Evolutionary conservation across 2,888 invertebrate species (phyloP).

Genomic region (Argynnis bischoffii): DNA sequence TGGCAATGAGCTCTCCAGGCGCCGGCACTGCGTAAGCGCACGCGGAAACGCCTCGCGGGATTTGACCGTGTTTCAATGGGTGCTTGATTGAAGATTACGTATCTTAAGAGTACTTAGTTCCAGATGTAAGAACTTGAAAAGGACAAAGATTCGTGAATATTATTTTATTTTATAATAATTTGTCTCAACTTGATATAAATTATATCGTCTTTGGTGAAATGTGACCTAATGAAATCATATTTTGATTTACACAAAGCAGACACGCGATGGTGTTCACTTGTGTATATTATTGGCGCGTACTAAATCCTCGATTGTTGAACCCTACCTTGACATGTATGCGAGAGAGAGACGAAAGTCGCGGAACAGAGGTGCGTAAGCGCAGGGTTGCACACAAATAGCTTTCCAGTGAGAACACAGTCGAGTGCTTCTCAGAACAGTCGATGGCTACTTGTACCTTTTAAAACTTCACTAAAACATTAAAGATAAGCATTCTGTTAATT

Average conservation of each 20-base stretch:
- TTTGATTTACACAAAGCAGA: slow-evolving; percentile 68
- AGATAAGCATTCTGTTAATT: slow-evolving; percentile 51
- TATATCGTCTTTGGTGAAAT: slow-evolving; percentile 38
- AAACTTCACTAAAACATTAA: slow-evolving; percentile 40
- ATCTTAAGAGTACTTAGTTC: slow-evolving; percentile 30
- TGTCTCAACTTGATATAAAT: no score
- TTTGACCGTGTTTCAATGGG: slow-evolving; percentile 75
- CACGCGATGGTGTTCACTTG: slow-evolving; percentile 60
- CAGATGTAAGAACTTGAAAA: slow-evolving; percentile 49
- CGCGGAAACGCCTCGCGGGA: slow-evolving; percentile 71
- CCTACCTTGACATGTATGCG: slow-evolving; percentile 81
- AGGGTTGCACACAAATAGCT: slow-evolving; percentile 79
- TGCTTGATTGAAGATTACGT: slow-evolving; percentile 40
- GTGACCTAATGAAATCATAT: slow-evolving; percentile 64
- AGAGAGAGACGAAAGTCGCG: slow-evolving; percentile 68
- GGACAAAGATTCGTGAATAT: slow-evolving; percentile 52
- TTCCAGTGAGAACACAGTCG: slow-evolving; percentile 63
- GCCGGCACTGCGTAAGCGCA: slow-evolving; percentile 51
- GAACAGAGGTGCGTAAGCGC: slow-evolving; percentile 68
- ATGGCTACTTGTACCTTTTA: slow-evolving; percentile 42
- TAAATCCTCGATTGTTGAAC: slow-evolving; percentile 80
- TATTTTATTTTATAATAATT: slow-evolving; percentile 3
- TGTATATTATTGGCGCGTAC: slow-evolving; percentile 69
- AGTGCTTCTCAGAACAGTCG: slow-evolving; percentile 71
- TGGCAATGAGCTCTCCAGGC: slow-evolving; percentile 77